phyloP scores from a whole-genome alignment of 2,888 invertebrate genomes.

The Ptycholaimellus sp. region DNA sequence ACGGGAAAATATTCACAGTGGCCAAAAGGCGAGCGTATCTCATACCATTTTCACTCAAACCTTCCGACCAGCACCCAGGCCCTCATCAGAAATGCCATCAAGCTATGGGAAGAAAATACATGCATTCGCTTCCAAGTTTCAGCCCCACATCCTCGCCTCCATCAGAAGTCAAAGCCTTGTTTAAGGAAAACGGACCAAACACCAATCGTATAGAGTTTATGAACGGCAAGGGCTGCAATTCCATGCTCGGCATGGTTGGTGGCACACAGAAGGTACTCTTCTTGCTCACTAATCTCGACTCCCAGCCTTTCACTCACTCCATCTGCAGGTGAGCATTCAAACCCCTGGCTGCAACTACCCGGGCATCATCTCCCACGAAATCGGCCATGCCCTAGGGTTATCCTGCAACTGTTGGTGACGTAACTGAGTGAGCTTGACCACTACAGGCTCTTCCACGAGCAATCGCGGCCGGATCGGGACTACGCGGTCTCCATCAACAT shows the following conservation, averaged over 20 bases:
- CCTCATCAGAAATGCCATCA: constrained; percentile 3
- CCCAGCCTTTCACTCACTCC: constrained; percentile 1
- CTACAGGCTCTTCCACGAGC: constrained; percentile 7
- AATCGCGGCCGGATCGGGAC: constrained; percentile 7
- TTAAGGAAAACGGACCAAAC: constrained; percentile 4
- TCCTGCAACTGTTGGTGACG: background rate
- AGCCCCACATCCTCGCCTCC: no score
- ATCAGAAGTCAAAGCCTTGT: no score
- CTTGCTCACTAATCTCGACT: background rate
- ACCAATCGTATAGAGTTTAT: constrained; percentile 5
- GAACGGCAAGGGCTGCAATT: constrained; percentile 6
- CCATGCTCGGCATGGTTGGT: constrained; percentile 4
- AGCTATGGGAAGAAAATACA: constrained; percentile 7
- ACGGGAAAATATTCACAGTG: no score
- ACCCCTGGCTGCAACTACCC: constrained; percentile 4
- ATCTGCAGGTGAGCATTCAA: no score
- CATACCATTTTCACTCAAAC: background rate
- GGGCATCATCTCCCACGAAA: constrained; percentile 6
- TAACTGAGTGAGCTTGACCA: background rate
- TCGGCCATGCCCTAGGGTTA: constrained; percentile 7
- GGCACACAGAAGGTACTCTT: constrained; percentile 1
- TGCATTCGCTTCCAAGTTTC: constrained; percentile 7
- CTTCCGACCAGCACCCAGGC: background rate
- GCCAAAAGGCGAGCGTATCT: no score
- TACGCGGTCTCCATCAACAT: no score